These are phyloP conservation scores for Coracopsis vasa DNA, from an alignment of 2,113 vertebrate species.

Conservation along the genomic window DNA sequence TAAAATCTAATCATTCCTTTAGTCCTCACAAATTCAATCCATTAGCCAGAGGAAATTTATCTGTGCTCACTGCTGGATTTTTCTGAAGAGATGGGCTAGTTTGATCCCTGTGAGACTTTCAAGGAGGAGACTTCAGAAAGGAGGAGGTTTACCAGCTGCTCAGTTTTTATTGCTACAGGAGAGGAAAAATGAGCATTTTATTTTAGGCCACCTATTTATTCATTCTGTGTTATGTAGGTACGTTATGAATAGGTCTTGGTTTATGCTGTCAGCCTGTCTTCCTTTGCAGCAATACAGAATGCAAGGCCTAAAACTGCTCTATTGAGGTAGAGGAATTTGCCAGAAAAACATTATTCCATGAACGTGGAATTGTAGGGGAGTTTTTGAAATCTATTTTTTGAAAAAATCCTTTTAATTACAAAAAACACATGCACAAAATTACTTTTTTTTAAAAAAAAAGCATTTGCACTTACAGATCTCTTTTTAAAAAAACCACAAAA, in stretches of 20 bases:
- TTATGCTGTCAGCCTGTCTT: not conserved
- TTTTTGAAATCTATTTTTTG: not conserved
- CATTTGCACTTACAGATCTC: not conserved
- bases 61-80: not conserved
- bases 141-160: not conserved
- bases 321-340: not conserved
- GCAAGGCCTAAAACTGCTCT: not conserved
- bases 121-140: not conserved
- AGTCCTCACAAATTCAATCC: not conserved
- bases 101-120: not conserved
- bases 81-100: not conserved
- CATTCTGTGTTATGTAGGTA: not conserved
- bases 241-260: not conserved
- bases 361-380: not conserved
- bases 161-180: not conserved
- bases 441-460: not conserved
- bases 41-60: not conserved
- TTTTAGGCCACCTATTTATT: not conserved
- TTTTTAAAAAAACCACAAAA: not conserved
- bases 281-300: not conserved
- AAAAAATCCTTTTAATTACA: not conserved
- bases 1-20: not conserved
- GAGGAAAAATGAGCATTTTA: not conserved
- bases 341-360: not conserved
- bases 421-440: not conserved